Evolutionary conservation across 2,113 vertebrate species (phyloP).

Genomic region (Nothocercus nigrocapillus): DNA sequence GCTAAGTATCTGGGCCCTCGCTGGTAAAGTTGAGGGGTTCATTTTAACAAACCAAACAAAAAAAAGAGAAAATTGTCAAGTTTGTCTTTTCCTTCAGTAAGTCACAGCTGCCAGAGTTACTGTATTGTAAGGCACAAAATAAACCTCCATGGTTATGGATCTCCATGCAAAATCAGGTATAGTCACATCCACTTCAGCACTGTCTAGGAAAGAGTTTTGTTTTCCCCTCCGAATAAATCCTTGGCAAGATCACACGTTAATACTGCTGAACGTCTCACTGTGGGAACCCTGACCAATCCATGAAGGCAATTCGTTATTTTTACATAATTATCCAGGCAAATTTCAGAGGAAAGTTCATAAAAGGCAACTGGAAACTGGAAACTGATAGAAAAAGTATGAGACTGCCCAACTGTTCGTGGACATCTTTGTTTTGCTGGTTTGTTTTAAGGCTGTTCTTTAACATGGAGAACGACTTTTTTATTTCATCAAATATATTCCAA

Average conservation of each 20-base stretch:
- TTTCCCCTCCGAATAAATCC: not conserved
- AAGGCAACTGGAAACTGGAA: not conserved
- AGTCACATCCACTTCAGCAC: not conserved
- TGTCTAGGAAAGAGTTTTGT: not conserved
- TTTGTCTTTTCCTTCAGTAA: not conserved
- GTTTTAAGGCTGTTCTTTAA: not conserved
- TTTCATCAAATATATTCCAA: not conserved
- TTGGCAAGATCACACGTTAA: not conserved
- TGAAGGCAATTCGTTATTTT: not conserved
- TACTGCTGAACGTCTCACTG: not conserved
- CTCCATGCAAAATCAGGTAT: not conserved
- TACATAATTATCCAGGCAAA: not conserved
- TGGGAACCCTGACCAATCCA: not conserved
- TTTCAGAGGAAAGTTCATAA: not conserved
- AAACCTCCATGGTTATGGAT: not conserved
- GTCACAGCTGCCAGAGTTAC: constrained; percentile 15
- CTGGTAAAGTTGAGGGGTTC: not conserved
- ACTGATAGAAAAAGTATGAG: not conserved
- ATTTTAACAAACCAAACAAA: not conserved
- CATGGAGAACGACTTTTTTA: not conserved
- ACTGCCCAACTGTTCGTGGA: not conserved
- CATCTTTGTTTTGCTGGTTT: no score
- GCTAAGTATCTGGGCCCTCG: not conserved
- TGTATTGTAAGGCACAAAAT: not conserved
- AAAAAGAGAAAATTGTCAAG: not conserved